phyloP scores from a whole-genome alignment of 1,140 invertebrate species.

The Cyclina sinensis region DNA sequence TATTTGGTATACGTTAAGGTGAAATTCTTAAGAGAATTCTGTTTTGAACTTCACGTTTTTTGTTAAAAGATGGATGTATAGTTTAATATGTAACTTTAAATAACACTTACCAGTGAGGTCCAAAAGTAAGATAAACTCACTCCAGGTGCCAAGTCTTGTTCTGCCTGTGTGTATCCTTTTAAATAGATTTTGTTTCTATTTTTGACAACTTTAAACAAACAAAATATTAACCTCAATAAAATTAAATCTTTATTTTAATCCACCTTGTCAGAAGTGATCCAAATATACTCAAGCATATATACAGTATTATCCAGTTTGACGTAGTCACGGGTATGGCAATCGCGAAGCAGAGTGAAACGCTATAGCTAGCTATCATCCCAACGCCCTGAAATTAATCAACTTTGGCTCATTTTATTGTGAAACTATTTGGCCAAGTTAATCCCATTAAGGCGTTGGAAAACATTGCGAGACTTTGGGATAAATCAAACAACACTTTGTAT shows the following conservation, averaged over 20 bases:
- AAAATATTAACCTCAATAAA: no score
- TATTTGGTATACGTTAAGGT: no score
- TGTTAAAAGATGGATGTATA: no score
- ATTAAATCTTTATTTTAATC: neutral
- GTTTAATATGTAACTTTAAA: no score
- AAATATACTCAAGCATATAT: neutral
- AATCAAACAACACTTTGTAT: constrained; percentile 24
- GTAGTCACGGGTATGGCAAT: neutral
- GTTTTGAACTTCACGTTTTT: no score
- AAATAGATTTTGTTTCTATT: no score
- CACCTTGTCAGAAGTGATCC: neutral
- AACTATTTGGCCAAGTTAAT: neutral
- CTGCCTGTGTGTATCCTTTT: no score
- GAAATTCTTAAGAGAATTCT: no score
- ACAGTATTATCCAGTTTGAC: neutral
- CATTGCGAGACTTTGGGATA: neutral
- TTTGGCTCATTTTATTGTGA: neutral
- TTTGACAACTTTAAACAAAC: no score
- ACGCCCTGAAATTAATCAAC: neutral
- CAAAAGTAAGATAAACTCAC: no score
- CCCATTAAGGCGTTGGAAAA: constrained; percentile 15
- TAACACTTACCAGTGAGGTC: no score
- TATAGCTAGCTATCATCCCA: neutral
- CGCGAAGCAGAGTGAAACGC: neutral
- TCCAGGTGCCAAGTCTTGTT: no score